Evolutionary conservation across 2,113 vertebrate genomes (phyloP), one percentile per base, ranked within the genome.

Genomic region (Catharus fuscescens): DNA sequence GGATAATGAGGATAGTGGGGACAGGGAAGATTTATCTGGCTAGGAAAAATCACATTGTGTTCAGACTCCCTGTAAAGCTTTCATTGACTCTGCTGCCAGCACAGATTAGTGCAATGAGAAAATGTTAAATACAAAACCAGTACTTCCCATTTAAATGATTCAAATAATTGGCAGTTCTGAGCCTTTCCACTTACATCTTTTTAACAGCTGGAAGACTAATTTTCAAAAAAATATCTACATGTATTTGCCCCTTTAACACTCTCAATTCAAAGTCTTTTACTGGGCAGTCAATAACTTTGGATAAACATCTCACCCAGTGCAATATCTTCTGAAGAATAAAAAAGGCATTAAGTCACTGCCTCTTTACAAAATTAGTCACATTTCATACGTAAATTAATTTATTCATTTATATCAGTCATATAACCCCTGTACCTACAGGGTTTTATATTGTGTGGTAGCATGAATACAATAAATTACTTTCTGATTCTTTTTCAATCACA

Each of bases 81-180:
- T 90, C 94, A 90, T 90, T 77, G 90, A 93, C 48, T 88, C 60
- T 66, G 38, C 67, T 94, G 85, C 77, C 71, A 90, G 78, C 42
- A 82, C 86, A 94, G 74, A 89, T 92, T 92, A 95, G 81, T 11
- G 11, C 64, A 73, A 94, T 73, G 50, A 52, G 95, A 91, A 94
- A 91, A 62, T 17, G 57, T 76, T 81, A 83, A 93, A 93, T 85
- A 95, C 29, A 1, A 95, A 90, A 84, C 56, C 50, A 84, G 73
- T 67, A 93, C 32, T 94, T 96, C 67, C 89, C 50, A 67, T 92
- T 93, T 88, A 96, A 96, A 79, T 79, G 61, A 48, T 91, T 93
- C 82, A 74, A 65, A 93, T 79, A 90, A 96, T 96, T 96, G 94
- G 67, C 42, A 89, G 48, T 67, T 81, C 29, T 92, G 18, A 79